These are phyloP conservation scores for Haemorhous mexicanus DNA, from an alignment of 2,113 vertebrate genomes.

Conservation along the genomic window DNA sequence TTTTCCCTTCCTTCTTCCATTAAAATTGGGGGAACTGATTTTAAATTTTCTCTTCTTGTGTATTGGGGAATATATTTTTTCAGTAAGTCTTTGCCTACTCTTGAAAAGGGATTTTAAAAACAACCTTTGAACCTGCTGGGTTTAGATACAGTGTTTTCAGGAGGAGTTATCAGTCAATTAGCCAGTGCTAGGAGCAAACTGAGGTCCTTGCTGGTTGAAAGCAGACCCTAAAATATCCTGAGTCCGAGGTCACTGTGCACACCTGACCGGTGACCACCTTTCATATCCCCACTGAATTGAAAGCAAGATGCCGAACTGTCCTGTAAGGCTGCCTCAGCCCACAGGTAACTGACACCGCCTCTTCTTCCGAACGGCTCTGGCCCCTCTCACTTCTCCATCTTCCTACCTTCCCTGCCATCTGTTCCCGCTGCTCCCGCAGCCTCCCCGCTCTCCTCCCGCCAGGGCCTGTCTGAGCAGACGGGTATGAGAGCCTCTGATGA, in stretches of 20 bases:
- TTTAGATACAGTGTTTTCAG: neutral
- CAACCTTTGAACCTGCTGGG: neutral
- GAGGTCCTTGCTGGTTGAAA: neutral
- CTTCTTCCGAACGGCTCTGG: constrained; percentile 53
- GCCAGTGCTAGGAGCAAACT: rapidly evolving
- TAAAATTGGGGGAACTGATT: neutral
- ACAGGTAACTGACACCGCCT: constrained; percentile 70
- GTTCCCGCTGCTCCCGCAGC: constrained; percentile 79
- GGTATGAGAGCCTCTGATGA: constrained; percentile 79
- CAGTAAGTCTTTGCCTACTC: neutral
- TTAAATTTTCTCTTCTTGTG: neutral
- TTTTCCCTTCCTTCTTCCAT: neutral
- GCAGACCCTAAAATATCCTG: neutral
- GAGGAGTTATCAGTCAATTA: neutral
- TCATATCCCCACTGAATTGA: neutral
- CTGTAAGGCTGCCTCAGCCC: constrained; percentile 37
- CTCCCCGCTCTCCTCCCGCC: constrained; percentile 73
- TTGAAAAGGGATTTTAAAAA: neutral
- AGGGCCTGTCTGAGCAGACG: constrained; percentile 84
- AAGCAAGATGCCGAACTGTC: neutral
- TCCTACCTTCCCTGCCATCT: constrained; percentile 81
- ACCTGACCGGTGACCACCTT: neutral
- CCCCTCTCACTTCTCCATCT: constrained; percentile 64
- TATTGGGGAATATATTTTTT: neutral
- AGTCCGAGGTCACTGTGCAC: neutral